phyloP scores from a whole-genome alignment of 2,113 vertebrate genomes.

The Anseranas semipalmata region DNA sequence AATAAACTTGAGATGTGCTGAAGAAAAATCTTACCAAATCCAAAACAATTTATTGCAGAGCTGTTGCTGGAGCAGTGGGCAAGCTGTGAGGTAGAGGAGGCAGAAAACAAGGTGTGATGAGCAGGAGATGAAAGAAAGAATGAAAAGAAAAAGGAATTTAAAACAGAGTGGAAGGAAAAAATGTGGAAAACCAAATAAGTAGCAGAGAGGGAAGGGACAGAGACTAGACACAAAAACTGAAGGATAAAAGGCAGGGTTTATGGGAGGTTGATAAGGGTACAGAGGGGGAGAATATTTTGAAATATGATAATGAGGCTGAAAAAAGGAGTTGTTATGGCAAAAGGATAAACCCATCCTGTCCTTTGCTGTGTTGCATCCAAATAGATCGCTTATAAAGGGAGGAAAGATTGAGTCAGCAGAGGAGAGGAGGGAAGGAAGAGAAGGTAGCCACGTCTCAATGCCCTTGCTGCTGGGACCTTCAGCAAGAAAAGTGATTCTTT shows the following conservation, averaged over 20 bases:
- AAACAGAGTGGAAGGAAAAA: background rate
- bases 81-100: background rate
- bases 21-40: background rate
- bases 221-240: background rate
- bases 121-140: background rate
- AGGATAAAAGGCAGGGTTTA: background rate
- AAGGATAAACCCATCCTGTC: background rate
- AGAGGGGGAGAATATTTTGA: background rate
- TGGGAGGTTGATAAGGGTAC: background rate
- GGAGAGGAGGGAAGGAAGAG: background rate
- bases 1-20: background rate
- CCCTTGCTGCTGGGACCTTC: background rate
- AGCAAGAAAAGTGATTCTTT: background rate
- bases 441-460: background rate
- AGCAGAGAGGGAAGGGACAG: background rate
- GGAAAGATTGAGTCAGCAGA: background rate
- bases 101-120: background rate
- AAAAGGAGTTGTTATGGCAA: background rate
- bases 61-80: background rate
- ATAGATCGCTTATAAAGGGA: background rate
- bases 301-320: background rate
- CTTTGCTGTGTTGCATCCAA: background rate
- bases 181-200: background rate
- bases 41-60: background rate
- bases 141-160: background rate